These are phyloP conservation scores for Camelus dromedarius DNA, from an alignment of 2,113 vertebrate species.

Conservation along the genomic window DNA sequence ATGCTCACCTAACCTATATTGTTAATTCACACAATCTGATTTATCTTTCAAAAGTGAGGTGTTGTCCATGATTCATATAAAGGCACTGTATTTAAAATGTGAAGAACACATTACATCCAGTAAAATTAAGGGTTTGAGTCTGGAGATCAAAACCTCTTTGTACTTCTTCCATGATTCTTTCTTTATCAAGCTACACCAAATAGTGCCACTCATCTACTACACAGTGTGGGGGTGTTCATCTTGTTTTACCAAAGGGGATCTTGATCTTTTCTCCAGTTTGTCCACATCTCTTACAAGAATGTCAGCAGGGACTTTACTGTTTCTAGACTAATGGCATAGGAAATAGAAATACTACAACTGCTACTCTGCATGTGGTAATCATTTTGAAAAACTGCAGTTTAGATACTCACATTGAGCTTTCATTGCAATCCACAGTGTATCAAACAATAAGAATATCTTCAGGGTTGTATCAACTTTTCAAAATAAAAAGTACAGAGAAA, in stretches of 20 bases:
- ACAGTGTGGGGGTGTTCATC: constrained; percentile 64
- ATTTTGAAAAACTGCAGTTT: constrained; percentile 82
- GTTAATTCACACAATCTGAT: constrained; percentile 3
- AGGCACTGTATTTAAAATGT: neutral
- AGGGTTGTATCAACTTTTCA: constrained; percentile 69
- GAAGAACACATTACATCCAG: neutral
- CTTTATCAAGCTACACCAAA: constrained; percentile 63
- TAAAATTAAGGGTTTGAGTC: constrained; percentile 60
- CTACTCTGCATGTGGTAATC: constrained; percentile 76
- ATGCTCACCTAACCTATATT: neutral
- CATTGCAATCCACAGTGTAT: constrained; percentile 57
- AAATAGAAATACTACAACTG: constrained; percentile 82
- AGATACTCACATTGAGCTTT: constrained; percentile 73
- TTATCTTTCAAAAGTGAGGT: neutral
- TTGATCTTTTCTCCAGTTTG: constrained; percentile 81
- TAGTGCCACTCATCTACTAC: constrained; percentile 48
- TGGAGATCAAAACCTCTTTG: constrained; percentile 59
- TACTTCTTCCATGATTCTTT: constrained; percentile 64
- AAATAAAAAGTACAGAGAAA: constrained; percentile 15
- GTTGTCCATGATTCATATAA: neutral
- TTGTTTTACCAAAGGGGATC: constrained; percentile 80
- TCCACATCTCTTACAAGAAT: constrained; percentile 80
- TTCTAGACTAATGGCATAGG: constrained; percentile 80
- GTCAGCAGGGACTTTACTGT: constrained; percentile 81
- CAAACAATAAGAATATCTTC: constrained; percentile 74